Base-by-base conservation (phyloP, 2,888 invertebrate species). In the Keiferia lycopersicella region DNA sequence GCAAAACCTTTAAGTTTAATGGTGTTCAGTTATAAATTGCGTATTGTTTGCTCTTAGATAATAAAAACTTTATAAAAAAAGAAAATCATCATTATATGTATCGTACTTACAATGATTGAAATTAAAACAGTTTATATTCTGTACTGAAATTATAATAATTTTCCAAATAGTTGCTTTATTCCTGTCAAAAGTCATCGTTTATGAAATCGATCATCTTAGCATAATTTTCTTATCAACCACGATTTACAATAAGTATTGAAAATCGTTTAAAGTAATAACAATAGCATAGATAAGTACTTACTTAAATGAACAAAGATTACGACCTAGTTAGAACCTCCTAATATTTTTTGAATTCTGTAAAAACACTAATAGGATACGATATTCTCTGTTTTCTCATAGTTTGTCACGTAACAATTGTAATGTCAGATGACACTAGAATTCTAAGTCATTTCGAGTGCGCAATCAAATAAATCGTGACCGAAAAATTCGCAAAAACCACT, bases 401-500 rank as follows among this genome's bases (percentile, higher is more conserved):
- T 30, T 16, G 34, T 26, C 56, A 56, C 16, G 26, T 34, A 34
- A 16, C 39, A 59, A 41, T 18, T 12, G 18, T 39, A 7, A 39
- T 39, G 16, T 59, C 39, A 71, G 65, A 67, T 68, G 72, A 67
- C 68, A 65, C n/a, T 30, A 26, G 11, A 51, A 20, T 18, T 18
- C 11, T 11, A 22, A 51, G 10, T 26, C 51, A 18, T 2, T 18
- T 26, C 26, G 14, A 34, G n/a, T 56, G 34, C 56, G 56, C 56
- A 56, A 56, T 56, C 56, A 18, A n/a, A 26, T 4, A 73, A 63
- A 61, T 78, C 78, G 79, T 81, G 81, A 80, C 72, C 69, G 67
- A 71, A 68, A 73, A 74, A 74, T 68, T 72, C 50, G 64, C 67
- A 64, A 66, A 71, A 71, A 74, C 77, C 70, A 74, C 72, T 73